Percentiles rank a stretch among this genome's conserved stretches.
Evolutionary conservation across 2,888 invertebrate genomes (phyloP).

Genomic region (Drosophila tripunctata): DNA sequence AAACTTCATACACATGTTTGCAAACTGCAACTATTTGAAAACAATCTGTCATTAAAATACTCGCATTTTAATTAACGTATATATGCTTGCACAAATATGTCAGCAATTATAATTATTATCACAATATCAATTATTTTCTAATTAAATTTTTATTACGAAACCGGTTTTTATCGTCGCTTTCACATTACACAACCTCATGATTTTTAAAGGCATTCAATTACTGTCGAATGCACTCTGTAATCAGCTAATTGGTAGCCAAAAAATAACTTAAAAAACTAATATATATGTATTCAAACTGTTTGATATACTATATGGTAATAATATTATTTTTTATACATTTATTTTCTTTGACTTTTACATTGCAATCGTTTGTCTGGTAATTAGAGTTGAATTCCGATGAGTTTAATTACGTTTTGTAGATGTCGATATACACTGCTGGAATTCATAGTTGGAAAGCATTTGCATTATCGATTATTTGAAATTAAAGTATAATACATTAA

Average conservation of each 20-base stretch:
- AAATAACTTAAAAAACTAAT: too few relatives aligned
- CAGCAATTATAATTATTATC: slow-evolving; percentile 14
- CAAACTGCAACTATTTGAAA: slow-evolving; percentile 13
- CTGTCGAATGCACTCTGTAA: neutral
- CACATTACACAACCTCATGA: too few relatives aligned
- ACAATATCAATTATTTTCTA: slow-evolving; percentile 10
- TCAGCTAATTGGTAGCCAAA: neutral
- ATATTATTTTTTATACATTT: neutral
- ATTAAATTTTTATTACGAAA: neutral
- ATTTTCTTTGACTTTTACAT: neutral
- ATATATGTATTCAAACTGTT: too few relatives aligned
- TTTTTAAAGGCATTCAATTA: slow-evolving; percentile 6
- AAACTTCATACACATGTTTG: too few relatives aligned
- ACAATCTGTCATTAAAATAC: slow-evolving; percentile 10
- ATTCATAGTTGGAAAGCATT: too few relatives aligned
- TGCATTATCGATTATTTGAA: too few relatives aligned
- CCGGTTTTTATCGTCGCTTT: neutral
- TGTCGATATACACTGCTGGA: too few relatives aligned
- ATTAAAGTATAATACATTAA: too few relatives aligned
- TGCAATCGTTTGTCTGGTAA: too few relatives aligned
- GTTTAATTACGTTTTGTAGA: neutral
- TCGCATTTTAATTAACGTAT: slow-evolving; percentile 27
- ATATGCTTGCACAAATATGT: slow-evolving; percentile 16
- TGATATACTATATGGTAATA: too few relatives aligned
- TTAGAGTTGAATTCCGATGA: too few relatives aligned